phyloP scores from a whole-genome alignment of 2,797 vertebrate genomes.

The Gadopsis marmoratus region DNA sequence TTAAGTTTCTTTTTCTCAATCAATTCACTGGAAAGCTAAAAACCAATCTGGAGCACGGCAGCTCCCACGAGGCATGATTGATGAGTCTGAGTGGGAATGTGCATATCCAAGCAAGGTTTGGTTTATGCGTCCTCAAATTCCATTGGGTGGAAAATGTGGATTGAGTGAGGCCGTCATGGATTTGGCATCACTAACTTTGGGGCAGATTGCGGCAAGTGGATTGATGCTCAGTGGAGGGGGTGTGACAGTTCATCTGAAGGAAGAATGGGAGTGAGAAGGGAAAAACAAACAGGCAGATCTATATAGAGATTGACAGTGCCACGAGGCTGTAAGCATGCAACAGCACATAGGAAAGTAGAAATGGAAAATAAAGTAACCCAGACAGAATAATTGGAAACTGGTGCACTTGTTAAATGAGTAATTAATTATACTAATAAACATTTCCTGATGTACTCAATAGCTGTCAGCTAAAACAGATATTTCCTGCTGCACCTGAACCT shows the following conservation, averaged over 20 bases:
- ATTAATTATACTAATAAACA: constrained; percentile 65
- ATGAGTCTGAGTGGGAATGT: constrained; percentile 80
- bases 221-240: constrained; percentile 83
- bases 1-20: constrained; percentile 86
- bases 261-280: constrained; percentile 78
- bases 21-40: constrained; percentile 84
- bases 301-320: constrained; percentile 84
- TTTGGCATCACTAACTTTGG: constrained; percentile 80
- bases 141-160: constrained; percentile 85
- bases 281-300: constrained; percentile 83
- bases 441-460: constrained; percentile 60
- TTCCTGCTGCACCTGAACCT: constrained; percentile 22
- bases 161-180: constrained; percentile 83
- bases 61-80: constrained; percentile 82
- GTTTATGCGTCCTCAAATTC: constrained; percentile 81
- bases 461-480: constrained; percentile 53
- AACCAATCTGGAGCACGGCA: constrained; percentile 81
- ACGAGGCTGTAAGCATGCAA: constrained; percentile 77
- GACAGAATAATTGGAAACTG: constrained; percentile 66
- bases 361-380: constrained; percentile 72
- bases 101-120: constrained; percentile 82
- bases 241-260: constrained; percentile 86
- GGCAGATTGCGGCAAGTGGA: constrained; percentile 81
- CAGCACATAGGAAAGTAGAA: constrained; percentile 66
- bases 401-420: constrained; percentile 59